Percentiles rank a stretch among this genome's conserved stretches.
These are phyloP conservation scores for Piaya cayana DNA, from an alignment of 2,113 vertebrate genomes.

Conservation along the genomic window DNA sequence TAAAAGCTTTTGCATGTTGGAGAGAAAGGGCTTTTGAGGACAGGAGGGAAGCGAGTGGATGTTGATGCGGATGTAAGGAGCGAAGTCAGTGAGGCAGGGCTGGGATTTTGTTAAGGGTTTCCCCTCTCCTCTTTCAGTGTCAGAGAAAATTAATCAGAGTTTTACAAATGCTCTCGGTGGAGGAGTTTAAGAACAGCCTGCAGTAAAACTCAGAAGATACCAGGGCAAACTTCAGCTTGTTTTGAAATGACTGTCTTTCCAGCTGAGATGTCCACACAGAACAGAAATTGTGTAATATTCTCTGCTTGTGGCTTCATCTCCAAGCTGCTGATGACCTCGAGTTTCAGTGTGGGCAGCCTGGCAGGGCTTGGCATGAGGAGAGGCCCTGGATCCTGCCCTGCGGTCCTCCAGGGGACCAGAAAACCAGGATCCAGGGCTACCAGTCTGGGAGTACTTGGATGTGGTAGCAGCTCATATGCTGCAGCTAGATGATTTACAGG, in stretches of 20 bases:
- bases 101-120: conserved; percentile 10
- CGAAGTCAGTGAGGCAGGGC: background rate
- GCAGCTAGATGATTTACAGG: background rate
- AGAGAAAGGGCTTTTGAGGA: conserved; percentile 15
- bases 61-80: background rate
- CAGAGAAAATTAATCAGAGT: conserved; percentile 20
- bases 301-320: background rate
- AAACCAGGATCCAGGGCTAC: conserved; percentile 12
- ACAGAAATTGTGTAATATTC: background rate
- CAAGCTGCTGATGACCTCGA: background rate
- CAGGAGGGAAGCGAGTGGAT: background rate
- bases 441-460: background rate
- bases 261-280: conserved; percentile 9
- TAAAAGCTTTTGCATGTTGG: background rate
- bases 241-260: conserved; percentile 27
- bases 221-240: conserved; percentile 4
- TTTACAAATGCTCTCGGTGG: background rate
- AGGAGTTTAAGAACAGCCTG: conserved; percentile 30
- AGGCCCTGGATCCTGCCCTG: background rate
- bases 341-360: background rate
- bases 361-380: background rate
- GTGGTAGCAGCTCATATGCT: background rate
- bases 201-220: conserved; percentile 13
- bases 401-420: background rate
- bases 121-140: background rate